Evolutionary conservation across 2,888 invertebrate genomes (phyloP).

Genomic region (Caenorhabditis parvicauda): DNA sequence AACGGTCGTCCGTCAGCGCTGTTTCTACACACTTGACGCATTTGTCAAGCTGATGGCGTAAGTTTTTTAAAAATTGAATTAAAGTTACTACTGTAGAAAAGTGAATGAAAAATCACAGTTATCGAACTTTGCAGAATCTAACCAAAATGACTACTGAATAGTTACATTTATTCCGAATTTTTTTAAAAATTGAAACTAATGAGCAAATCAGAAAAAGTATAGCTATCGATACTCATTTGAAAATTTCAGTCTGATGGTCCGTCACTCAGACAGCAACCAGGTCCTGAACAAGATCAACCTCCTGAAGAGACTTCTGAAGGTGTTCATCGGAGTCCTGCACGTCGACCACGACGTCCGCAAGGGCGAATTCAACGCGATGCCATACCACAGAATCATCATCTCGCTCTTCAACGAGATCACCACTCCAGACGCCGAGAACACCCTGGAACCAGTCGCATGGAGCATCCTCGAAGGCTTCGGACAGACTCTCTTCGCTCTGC

Average conservation of each 20-base stretch:
- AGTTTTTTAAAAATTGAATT: not conserved
- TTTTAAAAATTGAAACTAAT: too few relatives aligned
- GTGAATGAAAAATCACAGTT: too few relatives aligned
- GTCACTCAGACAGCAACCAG: constrained; percentile 82
- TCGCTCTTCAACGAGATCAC: constrained; percentile 95
- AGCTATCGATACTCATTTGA: constrained; percentile 72
- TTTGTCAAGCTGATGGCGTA: constrained; percentile 57
- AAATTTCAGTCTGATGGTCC: constrained; percentile 68
- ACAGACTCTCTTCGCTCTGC: constrained; percentile 78
- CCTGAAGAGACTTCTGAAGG: constrained; percentile 85
- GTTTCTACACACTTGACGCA: constrained; percentile 79
- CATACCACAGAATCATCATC: constrained; percentile 92
- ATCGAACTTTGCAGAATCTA: too few relatives aligned
- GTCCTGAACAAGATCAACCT: constrained; percentile 94
- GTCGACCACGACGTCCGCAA: constrained; percentile 91
- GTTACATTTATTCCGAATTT: not conserved
- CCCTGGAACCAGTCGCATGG: constrained; percentile 85
- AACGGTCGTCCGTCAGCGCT: constrained; percentile 79
- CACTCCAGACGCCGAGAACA: constrained; percentile 69
- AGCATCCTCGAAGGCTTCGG: constrained; percentile 76
- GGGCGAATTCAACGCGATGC: constrained; percentile 89
- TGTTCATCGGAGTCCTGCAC: constrained; percentile 88
- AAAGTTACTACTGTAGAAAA: too few relatives aligned
- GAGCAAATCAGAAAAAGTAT: too few relatives aligned
- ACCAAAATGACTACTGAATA: too few relatives aligned